Evolutionary conservation across 2,113 vertebrate species (phyloP), one percentile per base, ranked within the genome.

Genomic region (Lampris megalopsis): DNA sequence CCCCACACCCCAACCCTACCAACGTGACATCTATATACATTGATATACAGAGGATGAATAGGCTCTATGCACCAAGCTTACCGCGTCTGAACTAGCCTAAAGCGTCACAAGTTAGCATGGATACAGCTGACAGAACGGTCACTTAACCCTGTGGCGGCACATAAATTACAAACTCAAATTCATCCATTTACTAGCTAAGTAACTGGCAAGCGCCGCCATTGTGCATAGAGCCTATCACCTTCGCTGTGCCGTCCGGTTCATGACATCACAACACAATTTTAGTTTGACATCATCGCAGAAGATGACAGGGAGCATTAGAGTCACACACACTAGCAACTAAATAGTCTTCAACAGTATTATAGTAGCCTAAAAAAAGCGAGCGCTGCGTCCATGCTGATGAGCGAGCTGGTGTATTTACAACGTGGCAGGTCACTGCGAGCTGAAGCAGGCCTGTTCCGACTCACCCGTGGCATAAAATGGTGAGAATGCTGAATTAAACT

Each of bases 351-450:
- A n/a, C 0, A 36, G 60, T 42, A 80, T 56, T 43, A 52, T 43
- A 52, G 63, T 38, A 64, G 68, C 53, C 63, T 45, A 74, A 38
- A 9, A 11, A 56, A 40, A 4, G 81, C 13, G 41, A 40, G 45
- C 24, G 50, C 35, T 59, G 54, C 59, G 62, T 53, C 70, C 88
- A 90, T 88, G 88, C 82, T 60, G 81, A 79, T 50, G 80, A 80
- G 68, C 11, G 2, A 59, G 47, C 67, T 2, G 2, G 64, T 38
- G 64, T 64, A 82, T 90, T 83, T 84, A 87, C 86, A 90, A 69
- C 43, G 1, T 13, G 73, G 63, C 63, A 41, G 0, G 41, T 63
- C 68, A 76, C 79, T 54, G 79, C 1, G 63, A 75, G 71, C 72
- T 13, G 45, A 10, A 43, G n/a, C 35, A 5, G 63, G 6, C 36